A percentile compares a stretch with the other conserved stretches of the same genome.
These are phyloP conservation scores for Melanotaenia boesemani DNA, from an alignment of 2,797 vertebrate species.

Conservation along the genomic window DNA sequence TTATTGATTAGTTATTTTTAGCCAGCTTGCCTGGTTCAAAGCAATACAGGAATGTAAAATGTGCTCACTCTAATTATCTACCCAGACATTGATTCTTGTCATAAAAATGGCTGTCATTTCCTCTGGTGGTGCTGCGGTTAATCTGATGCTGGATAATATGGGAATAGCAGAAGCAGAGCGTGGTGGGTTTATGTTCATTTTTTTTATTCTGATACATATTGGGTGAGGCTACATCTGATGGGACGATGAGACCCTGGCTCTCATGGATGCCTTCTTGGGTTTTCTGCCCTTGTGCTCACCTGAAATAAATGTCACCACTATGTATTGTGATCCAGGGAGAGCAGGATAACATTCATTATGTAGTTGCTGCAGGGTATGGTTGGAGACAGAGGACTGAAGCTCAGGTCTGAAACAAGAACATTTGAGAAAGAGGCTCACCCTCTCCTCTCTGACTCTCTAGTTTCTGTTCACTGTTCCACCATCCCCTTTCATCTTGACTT, in stretches of 20 bases:
- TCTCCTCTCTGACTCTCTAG: conserved; percentile 25
- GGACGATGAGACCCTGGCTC: neutral
- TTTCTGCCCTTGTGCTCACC: conserved; percentile 49
- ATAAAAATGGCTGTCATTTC: conserved; percentile 49
- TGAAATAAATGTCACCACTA: conserved; percentile 60
- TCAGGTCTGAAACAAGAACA: conserved; percentile 32
- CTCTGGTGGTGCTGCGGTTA: conserved; percentile 25
- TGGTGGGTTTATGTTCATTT: neutral
- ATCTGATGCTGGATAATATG: conserved; percentile 27
- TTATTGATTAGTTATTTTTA: conserved; percentile 44
- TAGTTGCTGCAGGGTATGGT: conserved; percentile 48
- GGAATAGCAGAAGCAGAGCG: conserved; percentile 9
- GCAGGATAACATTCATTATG: conserved; percentile 59
- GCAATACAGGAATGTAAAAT: conserved; percentile 49
- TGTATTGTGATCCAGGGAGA: conserved; percentile 43
- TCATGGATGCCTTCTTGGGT: neutral
- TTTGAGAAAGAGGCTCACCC: conserved; percentile 13
- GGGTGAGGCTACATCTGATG: conserved; percentile 11
- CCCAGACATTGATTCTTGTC: conserved; percentile 35
- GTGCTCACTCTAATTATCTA: conserved; percentile 42
- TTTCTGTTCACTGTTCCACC: conserved; percentile 34
- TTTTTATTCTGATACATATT: neutral
- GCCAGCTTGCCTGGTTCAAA: conserved; percentile 21
- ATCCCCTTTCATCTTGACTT: conserved; percentile 53
- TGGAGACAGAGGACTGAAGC: conserved; percentile 14